phyloP scores from a whole-genome alignment of 2,888 invertebrate species.

The Rhabditoides inermis region DNA sequence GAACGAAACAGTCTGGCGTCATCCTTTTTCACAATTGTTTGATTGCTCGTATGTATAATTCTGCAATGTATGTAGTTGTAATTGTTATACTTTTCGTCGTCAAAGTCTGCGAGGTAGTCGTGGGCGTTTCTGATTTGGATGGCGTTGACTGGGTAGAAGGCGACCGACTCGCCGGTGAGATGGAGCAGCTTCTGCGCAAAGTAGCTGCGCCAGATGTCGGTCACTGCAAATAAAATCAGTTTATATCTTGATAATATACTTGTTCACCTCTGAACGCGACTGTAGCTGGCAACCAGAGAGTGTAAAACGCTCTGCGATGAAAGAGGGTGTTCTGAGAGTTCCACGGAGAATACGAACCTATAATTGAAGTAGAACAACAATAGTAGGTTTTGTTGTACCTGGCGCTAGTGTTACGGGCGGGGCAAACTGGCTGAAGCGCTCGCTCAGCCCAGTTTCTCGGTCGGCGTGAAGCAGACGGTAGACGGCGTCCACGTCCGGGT shows the following conservation, averaged over 20 bases:
- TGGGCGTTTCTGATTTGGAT: constrained; percentile 27
- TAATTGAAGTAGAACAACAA: too few relatives aligned
- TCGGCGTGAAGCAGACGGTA: constrained; percentile 24
- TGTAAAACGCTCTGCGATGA: constrained; percentile 25
- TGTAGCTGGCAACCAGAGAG: constrained; percentile 24
- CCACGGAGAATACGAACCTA: constrained; percentile 25
- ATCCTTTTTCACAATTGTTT: too few relatives aligned
- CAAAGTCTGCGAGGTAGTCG: constrained; percentile 23
- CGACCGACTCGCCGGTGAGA: constrained; percentile 18
- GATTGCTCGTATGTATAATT: too few relatives aligned
- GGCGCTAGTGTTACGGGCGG: constrained; percentile 21
- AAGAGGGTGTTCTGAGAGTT: constrained; percentile 35
- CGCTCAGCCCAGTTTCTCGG: constrained; percentile 12
- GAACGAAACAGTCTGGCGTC: too few relatives aligned
- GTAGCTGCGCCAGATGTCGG: constrained; percentile 31
- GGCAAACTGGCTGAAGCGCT: constrained; percentile 20
- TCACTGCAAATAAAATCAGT: background rate
- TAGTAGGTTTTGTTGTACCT: background rate
- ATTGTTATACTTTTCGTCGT: constrained; percentile 13
- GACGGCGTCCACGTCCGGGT: constrained; percentile 28
- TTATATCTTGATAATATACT: too few relatives aligned
- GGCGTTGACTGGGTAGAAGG: constrained; percentile 26
- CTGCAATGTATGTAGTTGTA: too few relatives aligned
- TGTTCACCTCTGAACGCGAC: constrained; percentile 26
- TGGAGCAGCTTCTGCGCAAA: constrained; percentile 26